A percentile compares a stretch with the other conserved stretches of the same genome.
Conservation (phyloP, 2,888 invertebrate genomes). For the Drosophila borborema region DNA sequence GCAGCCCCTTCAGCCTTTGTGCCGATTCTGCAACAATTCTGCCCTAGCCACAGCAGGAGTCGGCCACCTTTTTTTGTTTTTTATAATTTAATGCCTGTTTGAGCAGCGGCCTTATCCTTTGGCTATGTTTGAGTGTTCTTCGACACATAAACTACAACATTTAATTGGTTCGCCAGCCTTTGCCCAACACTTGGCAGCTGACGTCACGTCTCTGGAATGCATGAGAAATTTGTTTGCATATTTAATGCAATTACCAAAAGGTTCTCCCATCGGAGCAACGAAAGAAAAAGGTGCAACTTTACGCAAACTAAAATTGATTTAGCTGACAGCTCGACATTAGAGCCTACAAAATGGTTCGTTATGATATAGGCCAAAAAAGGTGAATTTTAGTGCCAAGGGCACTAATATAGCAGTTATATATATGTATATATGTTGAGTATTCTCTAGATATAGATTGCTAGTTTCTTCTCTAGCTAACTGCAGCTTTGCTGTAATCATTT, state of each 20-base stretch:
- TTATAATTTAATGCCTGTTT: constrained; percentile 77
- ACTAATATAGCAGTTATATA: not conserved
- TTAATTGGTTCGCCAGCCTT: constrained; percentile 71
- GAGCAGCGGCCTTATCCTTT: constrained; percentile 65
- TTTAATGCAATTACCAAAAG: constrained; percentile 80
- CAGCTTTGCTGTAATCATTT: constrained; percentile 20
- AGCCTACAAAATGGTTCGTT: constrained; percentile 27
- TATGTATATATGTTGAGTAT: not conserved
- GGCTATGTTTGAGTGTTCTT: constrained; percentile 30
- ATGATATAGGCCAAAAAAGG: constrained; percentile 1
- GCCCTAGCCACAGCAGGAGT: not conserved
- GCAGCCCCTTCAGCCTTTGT: constrained; percentile 47
- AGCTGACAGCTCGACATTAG: constrained; percentile 46
- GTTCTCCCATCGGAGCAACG: constrained; percentile 58
- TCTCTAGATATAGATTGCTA: not conserved
- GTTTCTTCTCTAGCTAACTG: constrained; percentile 24
- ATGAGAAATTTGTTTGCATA: constrained; percentile 67
- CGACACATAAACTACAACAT: constrained; percentile 70
- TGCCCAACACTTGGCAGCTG: constrained; percentile 35
- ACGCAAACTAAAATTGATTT: constrained; percentile 63
- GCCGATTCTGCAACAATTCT: constrained; percentile 65
- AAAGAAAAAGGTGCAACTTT: constrained; percentile 11
- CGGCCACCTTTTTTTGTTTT: constrained; percentile 26
- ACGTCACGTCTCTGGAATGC: constrained; percentile 61
- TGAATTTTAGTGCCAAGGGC: not conserved